phyloP scores from a whole-genome alignment of 1,140 invertebrate genomes.

The Conus betulinus region DNA sequence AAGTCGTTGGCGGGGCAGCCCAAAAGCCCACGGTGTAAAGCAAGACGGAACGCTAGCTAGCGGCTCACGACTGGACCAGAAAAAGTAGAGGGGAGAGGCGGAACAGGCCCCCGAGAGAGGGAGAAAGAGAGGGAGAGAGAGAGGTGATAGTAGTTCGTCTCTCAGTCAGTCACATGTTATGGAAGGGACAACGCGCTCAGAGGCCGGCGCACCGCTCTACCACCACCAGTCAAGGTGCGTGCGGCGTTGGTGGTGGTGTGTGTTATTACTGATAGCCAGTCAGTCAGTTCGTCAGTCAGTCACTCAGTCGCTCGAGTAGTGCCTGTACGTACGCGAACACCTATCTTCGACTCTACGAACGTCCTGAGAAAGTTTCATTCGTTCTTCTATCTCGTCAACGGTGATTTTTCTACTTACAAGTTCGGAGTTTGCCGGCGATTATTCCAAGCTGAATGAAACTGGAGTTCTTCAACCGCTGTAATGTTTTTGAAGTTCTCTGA shows the following conservation, averaged over 20 bases:
- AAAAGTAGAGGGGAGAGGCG: too few relatives aligned
- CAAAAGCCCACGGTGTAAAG: background rate
- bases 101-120: background rate
- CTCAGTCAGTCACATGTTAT: background rate
- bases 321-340: too few relatives aligned
- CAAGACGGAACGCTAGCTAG: background rate
- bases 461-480: too few relatives aligned
- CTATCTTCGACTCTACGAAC: too few relatives aligned
- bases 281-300: background rate
- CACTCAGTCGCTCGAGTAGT: too few relatives aligned
- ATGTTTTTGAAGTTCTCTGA: too few relatives aligned
- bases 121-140: background rate
- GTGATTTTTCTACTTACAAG: too few relatives aligned
- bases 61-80: background rate
- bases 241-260: background rate
- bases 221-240: background rate
- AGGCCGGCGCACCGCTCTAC: background rate
- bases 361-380: too few relatives aligned
- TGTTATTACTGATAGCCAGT: background rate
- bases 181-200: background rate
- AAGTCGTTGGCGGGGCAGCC: background rate
- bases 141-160: background rate
- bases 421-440: too few relatives aligned
- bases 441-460: too few relatives aligned
- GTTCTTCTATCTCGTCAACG: too few relatives aligned